Evolutionary conservation across 2,888 invertebrate species (phyloP).

Genomic region (Euplexia lucipara): DNA sequence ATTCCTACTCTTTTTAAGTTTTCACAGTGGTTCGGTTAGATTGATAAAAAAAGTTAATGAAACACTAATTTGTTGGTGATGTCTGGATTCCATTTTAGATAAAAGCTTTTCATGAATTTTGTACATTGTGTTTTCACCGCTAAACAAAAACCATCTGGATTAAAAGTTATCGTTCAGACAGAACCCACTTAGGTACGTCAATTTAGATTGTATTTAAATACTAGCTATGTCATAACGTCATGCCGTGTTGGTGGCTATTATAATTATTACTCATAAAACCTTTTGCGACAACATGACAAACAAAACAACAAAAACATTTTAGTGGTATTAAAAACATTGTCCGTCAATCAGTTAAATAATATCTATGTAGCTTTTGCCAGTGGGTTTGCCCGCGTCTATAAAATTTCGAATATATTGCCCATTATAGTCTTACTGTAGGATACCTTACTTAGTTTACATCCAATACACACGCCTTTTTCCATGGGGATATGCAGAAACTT

Average conservation of each 20-base stretch:
- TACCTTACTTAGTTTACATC: no score
- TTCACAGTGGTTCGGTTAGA: no score
- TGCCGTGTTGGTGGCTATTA: background rate
- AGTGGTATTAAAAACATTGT: slow-evolving; percentile 43
- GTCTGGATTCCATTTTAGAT: background rate
- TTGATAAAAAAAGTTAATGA: background rate
- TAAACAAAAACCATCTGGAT: background rate
- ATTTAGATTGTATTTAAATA: slow-evolving; percentile 9
- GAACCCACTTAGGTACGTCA: background rate
- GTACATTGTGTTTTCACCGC: background rate
- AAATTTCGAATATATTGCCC: background rate
- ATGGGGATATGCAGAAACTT: no score
- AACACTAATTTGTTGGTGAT: background rate
- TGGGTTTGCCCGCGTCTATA: background rate
- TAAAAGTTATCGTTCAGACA: background rate
- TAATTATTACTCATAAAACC: slow-evolving; percentile 31
- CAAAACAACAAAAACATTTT: slow-evolving; percentile 52
- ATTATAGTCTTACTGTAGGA: no score
- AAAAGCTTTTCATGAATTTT: background rate
- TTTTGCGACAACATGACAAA: slow-evolving; percentile 12
- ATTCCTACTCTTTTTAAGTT: no score
- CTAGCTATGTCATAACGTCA: background rate
- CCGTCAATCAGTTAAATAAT: slow-evolving; percentile 22
- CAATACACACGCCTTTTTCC: no score
- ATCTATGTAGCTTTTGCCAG: background rate